Evolutionary conservation across 30 jellyfish, hydroid and myxozoan genomes (phyloP).

Genomic region (Chrysaora quinquecirrha): DNA sequence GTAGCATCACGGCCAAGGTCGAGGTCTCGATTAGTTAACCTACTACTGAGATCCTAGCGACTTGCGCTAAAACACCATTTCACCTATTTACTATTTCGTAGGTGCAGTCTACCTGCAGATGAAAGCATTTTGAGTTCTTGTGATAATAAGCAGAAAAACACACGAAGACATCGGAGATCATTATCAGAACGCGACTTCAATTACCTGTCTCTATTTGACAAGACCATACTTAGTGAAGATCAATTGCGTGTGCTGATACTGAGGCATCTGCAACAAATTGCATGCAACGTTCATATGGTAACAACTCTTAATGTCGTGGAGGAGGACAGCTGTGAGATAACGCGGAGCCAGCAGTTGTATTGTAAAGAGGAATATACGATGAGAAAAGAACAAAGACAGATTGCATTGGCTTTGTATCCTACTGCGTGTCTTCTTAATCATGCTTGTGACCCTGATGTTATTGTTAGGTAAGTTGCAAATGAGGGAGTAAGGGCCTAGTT

Average conservation of each 20-base stretch:
- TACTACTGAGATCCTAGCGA: too few species aligned
- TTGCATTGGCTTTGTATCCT: constrained; percentile 77
- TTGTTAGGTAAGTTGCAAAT: constrained; percentile 60
- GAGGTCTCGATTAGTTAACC: too few species aligned
- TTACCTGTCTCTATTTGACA: constrained; percentile 14
- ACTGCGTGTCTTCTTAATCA: constrained; percentile 77
- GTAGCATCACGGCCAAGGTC: too few species aligned
- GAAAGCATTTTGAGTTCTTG: neutral
- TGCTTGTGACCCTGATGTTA: constrained; percentile 87
- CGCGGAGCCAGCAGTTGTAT: neutral
- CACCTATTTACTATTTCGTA: too few species aligned
- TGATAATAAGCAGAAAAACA: neutral
- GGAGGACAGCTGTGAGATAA: constrained; percentile 10
- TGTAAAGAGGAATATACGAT: constrained; percentile 44
- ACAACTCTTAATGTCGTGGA: constrained; percentile 41
- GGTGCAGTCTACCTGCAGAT: neutral
- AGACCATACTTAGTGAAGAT: constrained; percentile 36
- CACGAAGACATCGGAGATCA: constrained; percentile 8
- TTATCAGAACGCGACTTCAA: constrained; percentile 34
- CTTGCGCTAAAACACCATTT: too few species aligned
- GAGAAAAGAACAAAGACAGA: constrained; percentile 58
- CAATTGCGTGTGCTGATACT: constrained; percentile 34
- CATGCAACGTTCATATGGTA: constrained; percentile 68
- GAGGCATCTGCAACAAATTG: constrained; percentile 69
- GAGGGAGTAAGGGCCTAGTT: too few species aligned